Base-by-base conservation (phyloP, 2,797 vertebrate species). In the Tenualosa ilisha region DNA sequence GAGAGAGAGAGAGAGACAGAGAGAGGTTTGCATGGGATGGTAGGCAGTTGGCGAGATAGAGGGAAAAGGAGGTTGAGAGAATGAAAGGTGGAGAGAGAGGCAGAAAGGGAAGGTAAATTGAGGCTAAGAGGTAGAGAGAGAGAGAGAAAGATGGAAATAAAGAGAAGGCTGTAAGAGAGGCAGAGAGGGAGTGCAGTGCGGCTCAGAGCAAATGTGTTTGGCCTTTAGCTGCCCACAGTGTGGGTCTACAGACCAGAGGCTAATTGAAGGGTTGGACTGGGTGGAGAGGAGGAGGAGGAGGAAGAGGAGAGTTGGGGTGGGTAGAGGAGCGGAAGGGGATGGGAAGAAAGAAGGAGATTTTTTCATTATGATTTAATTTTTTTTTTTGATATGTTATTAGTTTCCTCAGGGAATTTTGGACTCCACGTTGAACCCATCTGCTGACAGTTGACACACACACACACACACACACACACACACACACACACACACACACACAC, bases 171-270 rank as follows among this genome's bases (percentile, higher is more conserved):
- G 2, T 13, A 22, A 61, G 56, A 8, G 22, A 63, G 61, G 8
- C 6, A 8, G 6, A 24, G 59, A 24, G 61, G 22, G 31, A 61
- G n/a, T 6, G 43, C 15, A 26, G 61, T 8, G 24, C 59, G 7
- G 61, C 8, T 9, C 59, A 63, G n/a, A 63, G 59, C 61, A 65
- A 65, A 65, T 65, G 61, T 65, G 61, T 65, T 65, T 65, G 61
- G 61, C 61, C n/a, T 65, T 26, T 26, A 65, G 61, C 61, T 22
- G n/a, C n/a, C 61, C 61, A 8, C 61, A 65, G n/a, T 26, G 61
- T 24, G 61, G 22, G 61, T 9, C 61, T 26, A 7, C n/a, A 65
- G 61, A 65, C 8, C 61, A 65, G 61, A 65, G 9, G 61, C 61
- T 59, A 59, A 59, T 59, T n/a, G 17, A 59, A 59, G 56, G 56